Evolutionary conservation across 2,797 vertebrate genomes (phyloP), one percentile per base, ranked within the genome.

Genomic region (Myripristis murdjan): DNA sequence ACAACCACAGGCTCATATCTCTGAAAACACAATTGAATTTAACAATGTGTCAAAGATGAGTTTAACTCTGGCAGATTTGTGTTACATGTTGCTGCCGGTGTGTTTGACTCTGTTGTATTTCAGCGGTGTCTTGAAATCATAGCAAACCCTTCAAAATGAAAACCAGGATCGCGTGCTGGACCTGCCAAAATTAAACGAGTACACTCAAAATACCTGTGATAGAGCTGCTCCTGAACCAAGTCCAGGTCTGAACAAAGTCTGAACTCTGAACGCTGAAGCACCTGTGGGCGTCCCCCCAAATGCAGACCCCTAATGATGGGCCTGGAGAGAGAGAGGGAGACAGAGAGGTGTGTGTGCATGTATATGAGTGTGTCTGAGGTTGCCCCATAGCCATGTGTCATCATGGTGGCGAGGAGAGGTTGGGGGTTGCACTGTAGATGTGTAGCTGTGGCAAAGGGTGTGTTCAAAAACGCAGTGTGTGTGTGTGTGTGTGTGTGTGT

Each of bases 391-490:
- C 14, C 35, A 14, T 58, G 35, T 41, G 20, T 72, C 15, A 33
- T 72, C 41, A 70, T 73, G 70, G 70, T 39, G 31, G 54, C 66
- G 64, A 83, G 44, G 33, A 47, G 43, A 44, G 59, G 71, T 53
- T 70, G 59, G 79, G 77, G 79, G 66, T 65, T 70, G 41, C 31
- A 46, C 51, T 67, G 61, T 75, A 53, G 62, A n/a, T n/a, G n/a
- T n/a, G n/a, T n/a, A n/a, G n/a, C 61, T 68, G 56, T 75, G 64
- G 72, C 67, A 74, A 66, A 75, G 83, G 72, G 74, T 47, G 39
- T 76, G 66, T 81, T 86, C 64, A 74, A 55, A 46, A 65, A 47
- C 16, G 49, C 43, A 48, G 8, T 70, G 69, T 72, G 65, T 73
- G 35, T 64, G 66, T 67, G 22, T 60, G 64, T 82, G 64, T 57